Evolutionary conservation across 64 coral and sea anemone genomes (phyloP), one percentile per base, ranked within the genome.

Genomic region (Acropora tenuis): DNA sequence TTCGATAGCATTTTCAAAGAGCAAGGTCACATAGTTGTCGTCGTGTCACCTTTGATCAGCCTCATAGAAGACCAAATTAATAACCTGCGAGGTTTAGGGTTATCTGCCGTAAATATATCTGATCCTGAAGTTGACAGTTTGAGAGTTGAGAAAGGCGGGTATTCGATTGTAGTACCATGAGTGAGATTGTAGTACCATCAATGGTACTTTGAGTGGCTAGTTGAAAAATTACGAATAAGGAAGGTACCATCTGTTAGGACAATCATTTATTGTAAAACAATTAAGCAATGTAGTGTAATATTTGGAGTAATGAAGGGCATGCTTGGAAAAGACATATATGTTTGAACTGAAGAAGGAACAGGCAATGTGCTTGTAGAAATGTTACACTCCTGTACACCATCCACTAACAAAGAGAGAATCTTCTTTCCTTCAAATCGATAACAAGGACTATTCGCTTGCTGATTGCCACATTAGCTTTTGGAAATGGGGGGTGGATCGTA

Each of bases 231-330:
- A 55, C 52, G 52, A 55, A 55, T 55, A 55, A 55, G 52, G 1
- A 91, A 3, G 10, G 80, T 47, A 75, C 69, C 75, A 50, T 87
- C 50, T 2, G 59, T 55, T 13, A 79, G 66, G 46, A 79, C 86
- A 53, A 94, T 94, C 18, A 78, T 94, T 77, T 94, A 90, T 45
- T 94, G 93, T 42, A 87, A 94, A 69, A 94, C 93, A 12, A 94
- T 94, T 17, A 94, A 80, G 41, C 93, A 90, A 50, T 86, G 80
- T 71, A 15, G 45, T 74, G 11, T 94, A 11, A 3, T 94, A 0
- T 94, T 90, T 50, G 47, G 6, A 30, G 80, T 41, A 30, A 67
- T 94, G n/a, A 94, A 87, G 68, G 86, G 52, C 7, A 89, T 89
- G 50, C 73, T 94, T 65, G 87, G 87, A 41, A 19, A 79, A 50